A percentile compares a stretch with the other conserved stretches of the same genome.
Evolutionary conservation across 2,113 vertebrate species (phyloP).

Genomic region (Anolis sagrei): DNA sequence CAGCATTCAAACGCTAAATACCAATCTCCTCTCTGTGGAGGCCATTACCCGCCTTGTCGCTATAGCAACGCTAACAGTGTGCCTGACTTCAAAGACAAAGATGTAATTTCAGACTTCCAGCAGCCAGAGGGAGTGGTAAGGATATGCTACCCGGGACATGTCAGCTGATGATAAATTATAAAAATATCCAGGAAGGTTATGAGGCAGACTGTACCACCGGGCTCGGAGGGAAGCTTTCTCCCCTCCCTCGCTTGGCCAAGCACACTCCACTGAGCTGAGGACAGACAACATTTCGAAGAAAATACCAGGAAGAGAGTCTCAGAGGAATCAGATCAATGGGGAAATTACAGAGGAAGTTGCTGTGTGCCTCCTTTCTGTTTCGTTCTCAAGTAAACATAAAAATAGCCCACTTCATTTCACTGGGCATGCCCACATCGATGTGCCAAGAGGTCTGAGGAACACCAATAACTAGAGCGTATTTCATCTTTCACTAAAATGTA

Average conservation of each 20-base stretch:
- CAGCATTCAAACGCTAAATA: constrained; percentile 74
- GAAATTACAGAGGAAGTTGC: constrained; percentile 34
- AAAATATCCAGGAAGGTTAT: constrained; percentile 84
- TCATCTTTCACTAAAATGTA: neutral
- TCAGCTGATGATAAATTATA: constrained; percentile 85
- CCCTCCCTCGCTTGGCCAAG: neutral
- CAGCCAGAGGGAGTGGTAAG: constrained; percentile 95
- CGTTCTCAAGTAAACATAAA: constrained; percentile 45
- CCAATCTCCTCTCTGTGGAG: constrained; percentile 79
- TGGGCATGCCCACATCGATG: neutral
- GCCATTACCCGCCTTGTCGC: constrained; percentile 86
- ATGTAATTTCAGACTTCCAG: constrained; percentile 96
- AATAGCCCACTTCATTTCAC: constrained; percentile 43
- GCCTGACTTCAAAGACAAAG: constrained; percentile 93
- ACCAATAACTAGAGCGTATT: neutral
- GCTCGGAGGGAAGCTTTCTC: constrained; percentile 27
- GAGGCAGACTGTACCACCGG: constrained; percentile 65
- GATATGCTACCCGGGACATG: constrained; percentile 74
- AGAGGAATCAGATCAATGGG: constrained; percentile 15
- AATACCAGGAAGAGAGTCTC: constrained; percentile 50
- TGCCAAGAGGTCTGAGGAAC: constrained; percentile 22
- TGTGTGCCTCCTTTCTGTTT: constrained; percentile 17
- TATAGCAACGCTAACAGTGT: constrained; percentile 89
- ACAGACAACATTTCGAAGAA: constrained; percentile 51
- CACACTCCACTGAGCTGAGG: neutral